phyloP scores from a whole-genome alignment of 2,113 vertebrate genomes.

The Dipodomys ordii region DNA sequence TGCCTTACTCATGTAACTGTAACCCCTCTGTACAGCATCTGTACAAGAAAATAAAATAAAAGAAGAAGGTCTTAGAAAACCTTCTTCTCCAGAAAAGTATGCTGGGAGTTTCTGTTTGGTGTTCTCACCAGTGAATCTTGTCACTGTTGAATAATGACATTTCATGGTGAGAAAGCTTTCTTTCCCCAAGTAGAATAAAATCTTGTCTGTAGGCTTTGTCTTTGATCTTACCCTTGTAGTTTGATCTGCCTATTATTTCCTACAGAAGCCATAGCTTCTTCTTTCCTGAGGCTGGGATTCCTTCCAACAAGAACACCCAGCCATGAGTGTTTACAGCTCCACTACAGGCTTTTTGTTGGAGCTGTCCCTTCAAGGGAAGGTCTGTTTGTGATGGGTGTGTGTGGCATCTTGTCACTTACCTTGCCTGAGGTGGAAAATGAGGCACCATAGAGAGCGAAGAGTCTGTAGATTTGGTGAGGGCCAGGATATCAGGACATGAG shows the following conservation, averaged over 20 bases:
- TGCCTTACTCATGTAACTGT: too few species aligned
- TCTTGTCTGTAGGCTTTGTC: background rate
- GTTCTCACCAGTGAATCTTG: background rate
- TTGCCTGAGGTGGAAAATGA: background rate
- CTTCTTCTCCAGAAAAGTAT: background rate
- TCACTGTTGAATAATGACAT: background rate
- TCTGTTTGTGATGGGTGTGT: background rate
- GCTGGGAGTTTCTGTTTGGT: background rate
- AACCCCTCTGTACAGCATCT: too few species aligned
- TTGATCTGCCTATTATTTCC: background rate
- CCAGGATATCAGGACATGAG: background rate
- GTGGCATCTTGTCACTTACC: background rate
- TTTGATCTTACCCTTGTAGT: background rate
- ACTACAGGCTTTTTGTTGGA: background rate
- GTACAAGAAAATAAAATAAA: too few species aligned
- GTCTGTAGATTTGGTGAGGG: background rate
- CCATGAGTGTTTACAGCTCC: background rate
- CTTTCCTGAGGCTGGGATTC: background rate
- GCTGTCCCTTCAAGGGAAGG: background rate
- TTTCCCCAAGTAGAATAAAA: background rate
- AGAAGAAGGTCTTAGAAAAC: background rate
- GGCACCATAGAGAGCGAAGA: background rate
- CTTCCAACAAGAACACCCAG: background rate
- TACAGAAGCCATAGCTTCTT: background rate
- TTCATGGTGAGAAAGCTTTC: background rate